These are phyloP conservation scores for Drosophila bipectinata DNA, from an alignment of 1,140 invertebrate genomes.

Conservation along the genomic window DNA sequence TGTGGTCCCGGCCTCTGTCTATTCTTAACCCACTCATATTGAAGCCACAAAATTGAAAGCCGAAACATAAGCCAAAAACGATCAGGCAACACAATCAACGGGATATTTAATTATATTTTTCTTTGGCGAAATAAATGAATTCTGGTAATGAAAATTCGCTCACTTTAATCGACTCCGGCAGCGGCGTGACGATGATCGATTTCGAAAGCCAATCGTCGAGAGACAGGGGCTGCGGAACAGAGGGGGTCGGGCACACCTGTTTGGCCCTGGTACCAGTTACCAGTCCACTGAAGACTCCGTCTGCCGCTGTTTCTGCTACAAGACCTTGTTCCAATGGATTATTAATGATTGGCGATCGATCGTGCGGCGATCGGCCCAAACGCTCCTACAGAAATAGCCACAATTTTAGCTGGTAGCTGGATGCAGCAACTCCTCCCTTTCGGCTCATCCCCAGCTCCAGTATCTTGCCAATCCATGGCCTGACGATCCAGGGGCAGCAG, in stretches of 20 bases:
- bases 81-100: conserved; percentile 64
- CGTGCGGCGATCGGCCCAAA: conserved; percentile 62
- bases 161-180: conserved; percentile 65
- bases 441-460: conserved; percentile 1
- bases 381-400: conserved; percentile 68
- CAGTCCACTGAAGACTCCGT: conserved; percentile 22
- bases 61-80: conserved; percentile 24
- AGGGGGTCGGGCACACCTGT: conserved; percentile 63
- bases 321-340: conserved; percentile 69
- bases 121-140: conserved; percentile 60
- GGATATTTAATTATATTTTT: conserved; percentile 72
- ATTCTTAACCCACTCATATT: conserved; percentile 29
- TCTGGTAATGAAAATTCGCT: conserved; percentile 75
- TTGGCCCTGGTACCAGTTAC: conserved; percentile 41
- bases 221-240: conserved; percentile 7
- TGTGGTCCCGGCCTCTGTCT: conserved; percentile 35
- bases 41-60: conserved; percentile 43
- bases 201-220: conserved; percentile 37
- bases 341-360: conserved; percentile 83
- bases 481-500: conserved; percentile 18
- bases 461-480: conserved; percentile 3
- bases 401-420: conserved; percentile 52
- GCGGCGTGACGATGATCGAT: conserved; percentile 77
- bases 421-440: conserved; percentile 21
- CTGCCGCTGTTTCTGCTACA: conserved; percentile 27